Base-by-base conservation (phyloP, 2,888 invertebrate species). In the Morpho helenor region DNA sequence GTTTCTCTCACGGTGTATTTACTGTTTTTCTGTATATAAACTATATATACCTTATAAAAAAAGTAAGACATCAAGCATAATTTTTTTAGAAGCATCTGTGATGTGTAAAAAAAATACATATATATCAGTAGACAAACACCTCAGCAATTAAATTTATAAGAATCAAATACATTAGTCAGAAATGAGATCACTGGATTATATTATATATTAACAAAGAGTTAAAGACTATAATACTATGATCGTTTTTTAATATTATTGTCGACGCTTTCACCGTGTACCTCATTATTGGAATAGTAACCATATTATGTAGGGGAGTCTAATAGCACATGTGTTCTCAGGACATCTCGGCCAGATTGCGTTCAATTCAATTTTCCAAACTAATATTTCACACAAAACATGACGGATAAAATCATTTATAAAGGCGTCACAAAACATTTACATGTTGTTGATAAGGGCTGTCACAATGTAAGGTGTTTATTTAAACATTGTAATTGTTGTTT, bases 351-450 rank as follows among this genome's bases (percentile, higher is more conserved):
- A 85, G 84, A 89, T 87, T 86, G 84, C 77, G 80, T 80, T 78
- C 80, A 75, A 87, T 90, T 90, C 83, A 87, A 89, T 87, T 87
- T 84, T 73, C 73, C 77, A 76, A 75, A 70, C 80, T 82, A 84
- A 87, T 89, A 86, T 84, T 86, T 88, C 84, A 87, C 75, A 85
- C 84, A 83, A 83, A 82, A 84, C 80, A 75, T 69, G 70, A 71
- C 73, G 79, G 81, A 85, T 83, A 84, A 82, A 82, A 87, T 87
- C 85, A 84, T 88, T 89, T 87, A 81, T 84, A 84, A 82, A 83
- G 78, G 83, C 83, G 86, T 85, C 84, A 81, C 80, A 60, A 65
- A 62, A 62, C 62, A 66, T 66, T 66, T 64, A 61, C 64, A 64
- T 66, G 58, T 66, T 56, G 52, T 43, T 58, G 46, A 49, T 49